Evolutionary conservation across 1,140 invertebrate genomes (phyloP).

Genomic region (Zaprionus tsacasi): DNA sequence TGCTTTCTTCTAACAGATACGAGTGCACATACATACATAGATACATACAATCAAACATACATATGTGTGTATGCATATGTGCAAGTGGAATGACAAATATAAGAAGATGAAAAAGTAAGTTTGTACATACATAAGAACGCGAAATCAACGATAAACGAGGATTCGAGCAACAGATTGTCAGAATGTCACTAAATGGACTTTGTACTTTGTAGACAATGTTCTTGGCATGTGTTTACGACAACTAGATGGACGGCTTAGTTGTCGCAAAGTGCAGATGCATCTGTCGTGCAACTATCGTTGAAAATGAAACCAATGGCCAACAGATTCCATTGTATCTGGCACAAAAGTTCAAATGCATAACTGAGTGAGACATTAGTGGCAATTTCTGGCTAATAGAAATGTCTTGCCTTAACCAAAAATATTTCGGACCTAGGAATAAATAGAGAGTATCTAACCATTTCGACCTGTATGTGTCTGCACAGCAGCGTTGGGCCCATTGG

Average conservation of each 20-base stretch:
- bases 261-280: slow-evolving; percentile 51
- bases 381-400: background rate
- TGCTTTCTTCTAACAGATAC: slow-evolving; percentile 38
- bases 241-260: slow-evolving; percentile 25
- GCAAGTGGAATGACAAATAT: background rate
- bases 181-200: slow-evolving; percentile 77
- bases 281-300: slow-evolving; percentile 63
- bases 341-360: slow-evolving; percentile 70
- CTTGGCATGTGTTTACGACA: slow-evolving; percentile 56
- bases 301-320: slow-evolving; percentile 41
- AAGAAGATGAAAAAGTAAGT: slow-evolving; percentile 5
- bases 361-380: slow-evolving; percentile 2
- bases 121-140: slow-evolving; percentile 5
- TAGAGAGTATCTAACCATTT: background rate
- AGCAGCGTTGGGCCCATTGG: background rate
- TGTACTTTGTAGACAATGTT: slow-evolving; percentile 51
- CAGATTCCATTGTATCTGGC: slow-evolving; percentile 59
- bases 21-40: background rate
- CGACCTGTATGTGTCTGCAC: background rate
- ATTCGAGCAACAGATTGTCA: slow-evolving; percentile 63
- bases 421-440: background rate
- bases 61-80: background rate
- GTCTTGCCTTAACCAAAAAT: background rate
- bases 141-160: slow-evolving; percentile 20
- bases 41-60: slow-evolving; percentile 3